phyloP scores from a whole-genome alignment of 2,797 vertebrate species.

The Gambusia yucatana region DNA sequence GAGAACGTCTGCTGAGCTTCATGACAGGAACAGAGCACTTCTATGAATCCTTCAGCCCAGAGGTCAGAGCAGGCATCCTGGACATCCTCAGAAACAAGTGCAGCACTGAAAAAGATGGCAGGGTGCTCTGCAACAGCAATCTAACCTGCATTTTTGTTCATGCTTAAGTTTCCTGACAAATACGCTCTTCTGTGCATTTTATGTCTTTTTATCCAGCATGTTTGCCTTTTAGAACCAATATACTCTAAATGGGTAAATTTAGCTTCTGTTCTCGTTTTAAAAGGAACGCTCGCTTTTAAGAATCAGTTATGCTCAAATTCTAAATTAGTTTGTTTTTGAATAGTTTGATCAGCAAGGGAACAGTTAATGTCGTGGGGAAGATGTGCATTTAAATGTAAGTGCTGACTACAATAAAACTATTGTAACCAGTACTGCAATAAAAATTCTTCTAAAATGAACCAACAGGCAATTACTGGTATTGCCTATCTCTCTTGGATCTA shows the following conservation, averaged over 20 bases:
- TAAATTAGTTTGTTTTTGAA: not conserved
- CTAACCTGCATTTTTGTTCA: slow-evolving; percentile 62
- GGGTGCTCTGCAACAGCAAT: slow-evolving; percentile 53
- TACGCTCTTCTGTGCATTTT: not conserved
- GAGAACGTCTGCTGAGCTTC: slow-evolving; percentile 65
- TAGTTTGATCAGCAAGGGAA: not conserved
- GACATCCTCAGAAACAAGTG: slow-evolving; percentile 70
- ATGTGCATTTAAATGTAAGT: not conserved
- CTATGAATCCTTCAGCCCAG: slow-evolving; percentile 56
- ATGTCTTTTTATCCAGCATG: not conserved
- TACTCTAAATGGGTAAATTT: not conserved
- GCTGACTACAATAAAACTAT: not conserved
- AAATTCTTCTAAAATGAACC: not conserved
- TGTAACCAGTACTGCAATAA: slow-evolving; percentile 1
- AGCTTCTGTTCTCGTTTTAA: not conserved
- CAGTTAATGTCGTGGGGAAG: not conserved
- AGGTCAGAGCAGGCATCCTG: slow-evolving; percentile 65
- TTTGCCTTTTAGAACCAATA: not conserved
- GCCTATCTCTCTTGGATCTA: not conserved
- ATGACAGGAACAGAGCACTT: slow-evolving; percentile 66
- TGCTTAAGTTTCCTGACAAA: slow-evolving; percentile 31
- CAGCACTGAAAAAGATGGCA: slow-evolving; percentile 68
- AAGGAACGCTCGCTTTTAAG: not conserved
- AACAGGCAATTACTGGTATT: not conserved
- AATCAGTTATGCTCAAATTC: not conserved